Evolutionary conservation across 2,113 vertebrate genomes (phyloP).

Genomic region (Calyptommatus sinebrachiatus): DNA sequence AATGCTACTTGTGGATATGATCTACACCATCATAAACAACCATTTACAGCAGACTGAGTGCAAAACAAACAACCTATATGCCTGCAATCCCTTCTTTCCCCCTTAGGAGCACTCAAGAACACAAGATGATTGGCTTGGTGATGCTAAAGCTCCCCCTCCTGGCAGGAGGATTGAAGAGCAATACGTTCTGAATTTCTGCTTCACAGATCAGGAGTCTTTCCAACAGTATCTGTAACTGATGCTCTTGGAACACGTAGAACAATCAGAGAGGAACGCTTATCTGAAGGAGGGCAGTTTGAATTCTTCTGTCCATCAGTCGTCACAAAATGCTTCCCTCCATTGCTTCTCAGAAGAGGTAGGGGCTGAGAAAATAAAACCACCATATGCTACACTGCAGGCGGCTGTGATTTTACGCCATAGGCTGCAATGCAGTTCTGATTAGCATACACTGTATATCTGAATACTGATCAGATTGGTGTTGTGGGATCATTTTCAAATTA

Average conservation of each 20-base stretch:
- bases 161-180: not conserved
- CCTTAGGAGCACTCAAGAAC: not conserved
- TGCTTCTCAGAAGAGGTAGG: not conserved
- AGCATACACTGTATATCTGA: slow-evolving; percentile 3
- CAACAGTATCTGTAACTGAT: too few relatives aligned
- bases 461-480: not conserved
- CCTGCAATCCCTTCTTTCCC: not conserved
- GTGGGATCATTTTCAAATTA: not conserved
- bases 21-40: too few relatives aligned
- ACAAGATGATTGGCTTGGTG: not conserved
- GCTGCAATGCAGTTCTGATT: slow-evolving; percentile 21
- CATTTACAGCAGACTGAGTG: too few relatives aligned
- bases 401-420: not conserved
- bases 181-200: not conserved
- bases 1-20: too few relatives aligned
- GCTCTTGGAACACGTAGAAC: not conserved
- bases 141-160: not conserved
- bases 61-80: not conserved
- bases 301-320: not conserved
- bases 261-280: accelerated
- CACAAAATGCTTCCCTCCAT: not conserved
- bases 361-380: not conserved
- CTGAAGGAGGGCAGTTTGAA: not conserved
- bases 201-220: not conserved
- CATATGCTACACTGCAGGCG: not conserved